Evolutionary conservation across 2,888 invertebrate species (phyloP).

Genomic region (Caenorhabditis drosophilae): DNA sequence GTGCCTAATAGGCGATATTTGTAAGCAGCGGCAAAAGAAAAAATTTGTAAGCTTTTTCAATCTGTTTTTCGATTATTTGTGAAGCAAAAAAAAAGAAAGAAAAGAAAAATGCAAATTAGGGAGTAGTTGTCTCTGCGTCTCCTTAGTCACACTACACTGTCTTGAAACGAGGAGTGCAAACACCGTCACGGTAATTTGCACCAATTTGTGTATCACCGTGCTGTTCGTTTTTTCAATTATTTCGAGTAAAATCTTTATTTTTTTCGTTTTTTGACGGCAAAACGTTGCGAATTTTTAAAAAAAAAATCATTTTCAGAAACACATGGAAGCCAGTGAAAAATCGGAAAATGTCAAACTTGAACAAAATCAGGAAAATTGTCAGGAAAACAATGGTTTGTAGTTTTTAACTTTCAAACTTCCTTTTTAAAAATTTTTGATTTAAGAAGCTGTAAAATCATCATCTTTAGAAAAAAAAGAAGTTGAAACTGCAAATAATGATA

Average conservation of each 20-base stretch:
- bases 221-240: neutral
- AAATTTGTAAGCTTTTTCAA: too few relatives aligned
- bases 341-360: neutral
- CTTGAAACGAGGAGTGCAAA: too few relatives aligned
- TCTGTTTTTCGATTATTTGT: too few relatives aligned
- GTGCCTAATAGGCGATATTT: too few relatives aligned
- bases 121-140: too few relatives aligned
- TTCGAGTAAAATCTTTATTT: too few relatives aligned
- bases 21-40: too few relatives aligned
- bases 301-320: neutral
- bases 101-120: too few relatives aligned
- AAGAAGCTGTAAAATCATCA: neutral
- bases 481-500: neutral
- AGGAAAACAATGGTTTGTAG: neutral
- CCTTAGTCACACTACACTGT: too few relatives aligned
- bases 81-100: too few relatives aligned
- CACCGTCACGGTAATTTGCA: constrained; percentile 6
- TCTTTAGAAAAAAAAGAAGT: neutral
- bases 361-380: neutral
- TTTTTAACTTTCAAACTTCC: neutral
- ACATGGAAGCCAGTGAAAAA: neutral
- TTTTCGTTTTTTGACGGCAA: neutral
- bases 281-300: neutral
- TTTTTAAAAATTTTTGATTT: neutral
- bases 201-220: neutral